Evolutionary conservation across 2,888 invertebrate species (phyloP), one percentile per base, ranked within the genome.

Genomic region (Chalcosyrphus nemorum): DNA sequence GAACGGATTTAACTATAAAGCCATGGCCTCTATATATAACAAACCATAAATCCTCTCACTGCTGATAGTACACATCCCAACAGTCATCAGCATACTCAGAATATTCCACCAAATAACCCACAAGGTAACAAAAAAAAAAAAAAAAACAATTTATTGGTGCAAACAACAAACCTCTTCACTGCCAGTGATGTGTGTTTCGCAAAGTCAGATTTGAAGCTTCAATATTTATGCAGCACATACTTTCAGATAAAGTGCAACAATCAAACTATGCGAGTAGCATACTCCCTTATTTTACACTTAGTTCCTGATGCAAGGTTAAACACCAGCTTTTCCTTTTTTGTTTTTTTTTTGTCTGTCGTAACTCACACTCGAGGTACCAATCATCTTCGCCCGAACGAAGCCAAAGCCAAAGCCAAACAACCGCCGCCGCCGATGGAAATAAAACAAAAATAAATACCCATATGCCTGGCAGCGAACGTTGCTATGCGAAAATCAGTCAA

Each of bases 401-500:
- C 32, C 56, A 76, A 27, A 56, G 21, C 61, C 21, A 70, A 72
- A 50, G 38, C 24, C 19, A 54, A 52, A 15, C 56, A 50, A 59
- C n/a, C n/a, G n/a, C n/a, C n/a, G n/a, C n/a, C 52, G 21, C 27
- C n/a, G 19, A 5, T 63, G 63, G 61, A 47, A 19, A 80, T 5
- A 29, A 32, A 21, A 56, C 56, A 6, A 9, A 68, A 63, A 45
- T n/a, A 71, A 52, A 41, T 59, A 71, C 9, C 2, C 6, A 5
- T 29, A 29, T 70, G 68, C 76, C 75, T 47, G 21, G n/a, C 35
- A 61, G 63, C 70, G 35, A 35, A 61, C 54, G 57, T 61, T 47
- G 54, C 77, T 77, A 59, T 72, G 81, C 45, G 71, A 72, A 72
- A 74, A 80, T 80, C 80, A 74, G 82, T 84, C 78, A 80, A 84